phyloP scores from a whole-genome alignment of 2,888 invertebrate genomes.

The Drosophila helvetica region DNA sequence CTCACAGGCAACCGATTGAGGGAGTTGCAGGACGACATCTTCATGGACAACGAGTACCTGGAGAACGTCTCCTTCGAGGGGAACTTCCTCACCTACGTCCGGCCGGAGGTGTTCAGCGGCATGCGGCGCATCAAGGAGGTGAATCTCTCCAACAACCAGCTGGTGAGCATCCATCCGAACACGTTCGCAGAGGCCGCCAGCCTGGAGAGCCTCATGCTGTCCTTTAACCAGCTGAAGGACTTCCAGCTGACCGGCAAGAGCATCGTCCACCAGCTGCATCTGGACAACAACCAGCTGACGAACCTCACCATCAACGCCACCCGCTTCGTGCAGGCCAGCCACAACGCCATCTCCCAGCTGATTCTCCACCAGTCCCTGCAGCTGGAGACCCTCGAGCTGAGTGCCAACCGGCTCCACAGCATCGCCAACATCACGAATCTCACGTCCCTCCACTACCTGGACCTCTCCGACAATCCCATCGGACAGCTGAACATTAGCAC shows the following conservation, averaged over 20 bases:
- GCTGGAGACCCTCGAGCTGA: constrained; percentile 77
- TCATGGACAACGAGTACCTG: constrained; percentile 80
- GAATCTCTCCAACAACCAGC: constrained; percentile 79
- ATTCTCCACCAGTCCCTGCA: constrained; percentile 68
- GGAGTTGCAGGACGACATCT: constrained; percentile 76
- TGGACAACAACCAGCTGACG: constrained; percentile 80
- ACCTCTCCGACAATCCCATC: constrained; percentile 81
- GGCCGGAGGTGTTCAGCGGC: constrained; percentile 80
- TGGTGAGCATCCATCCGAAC: constrained; percentile 77
- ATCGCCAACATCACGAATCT: constrained; percentile 79
- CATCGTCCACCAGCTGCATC: constrained; percentile 72
- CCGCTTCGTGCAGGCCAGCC: constrained; percentile 78
- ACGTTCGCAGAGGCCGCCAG: constrained; percentile 80
- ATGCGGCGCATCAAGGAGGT: constrained; percentile 81
- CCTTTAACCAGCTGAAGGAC: constrained; percentile 67
- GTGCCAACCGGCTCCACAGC: constrained; percentile 73
- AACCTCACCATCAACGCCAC: constrained; percentile 79
- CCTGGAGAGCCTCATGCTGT: constrained; percentile 75
- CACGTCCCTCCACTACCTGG: constrained; percentile 74
- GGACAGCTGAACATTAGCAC: constrained; percentile 81
- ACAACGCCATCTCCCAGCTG: constrained; percentile 79
- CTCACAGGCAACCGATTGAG: constrained; percentile 77
- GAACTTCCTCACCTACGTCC: constrained; percentile 77
- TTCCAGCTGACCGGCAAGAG: constrained; percentile 78
- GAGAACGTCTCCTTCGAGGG: constrained; percentile 79